Evolutionary conservation across 2,113 vertebrate genomes (phyloP), one percentile per base, ranked within the genome.

Genomic region (Monopterus albus): DNA sequence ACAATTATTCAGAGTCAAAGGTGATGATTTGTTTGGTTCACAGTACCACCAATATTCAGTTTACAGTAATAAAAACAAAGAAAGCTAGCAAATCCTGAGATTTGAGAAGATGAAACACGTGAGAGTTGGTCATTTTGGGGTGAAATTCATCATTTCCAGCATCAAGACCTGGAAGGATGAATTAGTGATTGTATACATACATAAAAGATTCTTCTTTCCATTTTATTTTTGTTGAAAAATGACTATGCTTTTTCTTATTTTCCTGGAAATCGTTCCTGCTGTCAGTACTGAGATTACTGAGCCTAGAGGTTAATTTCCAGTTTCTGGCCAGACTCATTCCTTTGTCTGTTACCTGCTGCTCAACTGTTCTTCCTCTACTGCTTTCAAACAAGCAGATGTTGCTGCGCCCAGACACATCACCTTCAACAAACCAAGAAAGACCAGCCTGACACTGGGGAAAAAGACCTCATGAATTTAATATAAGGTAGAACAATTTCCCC

Each of bases 391-490:
- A 61, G 47, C 43, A 67, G 46, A 59, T 59, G 25, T 43, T 49
- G 46, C 62, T 15, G 52, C 55, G 31, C 45, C 47, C 2, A 14
- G 68, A 69, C 59, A 58, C 23, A 56, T 36, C 61, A 78, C 60
- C 28, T 73, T 40, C 26, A 40, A 58, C 45, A 63, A 58, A 74
- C 23, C 51, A 21, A 50, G n/a, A 57, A 43, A 46, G 26, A 72
- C 55, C 2, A 57, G 46, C n/a, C 39, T 33, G 64, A 50, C 71
- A 49, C 25, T 0, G 11, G 59, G 8, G 17, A 31, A 25, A 61
- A 45, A 25, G 2, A 56, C 20, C 45, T 42, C 23, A 25, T 42
- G 51, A 67, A 59, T 74, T 58, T 18, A 38, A 61, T 59, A 49
- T 50, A 8, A 17, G 15, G 46, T 29, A 25, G 28, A 57, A 39